Evolutionary conservation across 2,888 invertebrate genomes (phyloP), one percentile per base, ranked within the genome.

Genomic region (Nemotelus pantherinus): DNA sequence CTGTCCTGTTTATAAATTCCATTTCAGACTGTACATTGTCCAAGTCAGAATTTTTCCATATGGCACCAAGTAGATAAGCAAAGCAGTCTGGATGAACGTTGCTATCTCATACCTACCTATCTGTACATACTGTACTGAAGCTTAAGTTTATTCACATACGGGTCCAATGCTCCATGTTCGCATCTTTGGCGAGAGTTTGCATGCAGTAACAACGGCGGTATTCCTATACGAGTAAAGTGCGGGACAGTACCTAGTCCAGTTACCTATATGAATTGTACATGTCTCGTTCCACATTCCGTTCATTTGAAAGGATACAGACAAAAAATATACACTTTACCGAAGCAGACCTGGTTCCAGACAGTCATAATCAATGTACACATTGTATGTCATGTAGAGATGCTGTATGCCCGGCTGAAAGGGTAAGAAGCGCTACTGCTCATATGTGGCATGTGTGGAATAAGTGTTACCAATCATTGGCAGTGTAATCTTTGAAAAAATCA

Each of bases 1-100:
- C 5, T 58, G 60, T 48, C 45, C 78, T 79, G 68, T 71, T 79
- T 79, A 79, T 77, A 79, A 77, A 79, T 79, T 79, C 79, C 77
- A 77, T 79, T 77, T 77, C 77, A 55, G 60, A 68, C 43, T 60
- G 55, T 67, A 67, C 60, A 55, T 43, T 64, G 67, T 47, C 58
- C 60, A 58, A 60, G 63, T 55, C 48, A 41, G 48, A 76, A 39
- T 77, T 60, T 74, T 75, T 70, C 64, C 70, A 79, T 77, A 79
- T 79, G 79, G 68, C 70, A 60, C 58, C 58, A 58, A 55, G 72
- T 75, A 79, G 77, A 79, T 74, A 79, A 70, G 72, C 74, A 65
- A 75, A 58, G 58, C 68, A 41, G 60, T 45, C 75, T 64, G 25
- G 25, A 25, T 25, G 48, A 25, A 63, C 43, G 48, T 45, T 44